Evolutionary conservation across 2,888 invertebrate species (phyloP).

Genomic region (Watsonalla binaria): DNA sequence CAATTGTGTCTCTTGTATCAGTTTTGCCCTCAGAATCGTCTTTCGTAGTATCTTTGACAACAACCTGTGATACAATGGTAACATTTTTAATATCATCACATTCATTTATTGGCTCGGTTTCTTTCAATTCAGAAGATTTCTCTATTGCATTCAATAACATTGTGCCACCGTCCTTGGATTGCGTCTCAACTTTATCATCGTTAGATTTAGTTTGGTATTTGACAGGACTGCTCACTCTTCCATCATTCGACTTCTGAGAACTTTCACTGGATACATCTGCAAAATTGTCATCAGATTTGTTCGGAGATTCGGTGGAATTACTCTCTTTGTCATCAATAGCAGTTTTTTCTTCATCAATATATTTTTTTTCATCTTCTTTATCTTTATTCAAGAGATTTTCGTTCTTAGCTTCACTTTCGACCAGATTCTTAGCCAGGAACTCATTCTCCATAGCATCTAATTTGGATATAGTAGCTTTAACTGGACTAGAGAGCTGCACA

Average conservation of each 20-base stretch:
- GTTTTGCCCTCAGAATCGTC: background rate
- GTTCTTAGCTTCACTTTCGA: slow-evolving; percentile 49
- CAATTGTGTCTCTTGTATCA: slow-evolving; percentile 31
- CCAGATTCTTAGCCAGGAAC: slow-evolving; percentile 49
- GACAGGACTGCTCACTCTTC: slow-evolving; percentile 9
- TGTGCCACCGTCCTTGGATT: background rate
- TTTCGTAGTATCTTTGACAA: slow-evolving; percentile 16
- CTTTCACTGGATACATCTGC: slow-evolving; percentile 60
- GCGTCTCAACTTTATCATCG: slow-evolving; percentile 6
- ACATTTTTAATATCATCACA: slow-evolving; percentile 9
- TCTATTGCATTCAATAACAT: background rate
- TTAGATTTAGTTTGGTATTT: slow-evolving; percentile 3
- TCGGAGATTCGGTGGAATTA: slow-evolving; percentile 40
- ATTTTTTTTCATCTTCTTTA: slow-evolving; percentile 21
- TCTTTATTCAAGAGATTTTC: slow-evolving; percentile 58
- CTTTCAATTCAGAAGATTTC: slow-evolving; percentile 1
- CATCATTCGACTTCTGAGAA: slow-evolving; percentile 41
- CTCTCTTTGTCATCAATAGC: slow-evolving; percentile 26
- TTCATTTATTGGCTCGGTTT: slow-evolving; percentile 2
- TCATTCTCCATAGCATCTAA: slow-evolving; percentile 64
- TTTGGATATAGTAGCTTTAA: slow-evolving; percentile 49
- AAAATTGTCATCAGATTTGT: slow-evolving; percentile 61
- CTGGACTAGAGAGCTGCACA: slow-evolving; percentile 44
- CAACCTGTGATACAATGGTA: slow-evolving; percentile 6
- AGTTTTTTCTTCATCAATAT: background rate